phyloP scores from a whole-genome alignment of 2,797 vertebrate species.

The Leptoclinus maculatus region DNA sequence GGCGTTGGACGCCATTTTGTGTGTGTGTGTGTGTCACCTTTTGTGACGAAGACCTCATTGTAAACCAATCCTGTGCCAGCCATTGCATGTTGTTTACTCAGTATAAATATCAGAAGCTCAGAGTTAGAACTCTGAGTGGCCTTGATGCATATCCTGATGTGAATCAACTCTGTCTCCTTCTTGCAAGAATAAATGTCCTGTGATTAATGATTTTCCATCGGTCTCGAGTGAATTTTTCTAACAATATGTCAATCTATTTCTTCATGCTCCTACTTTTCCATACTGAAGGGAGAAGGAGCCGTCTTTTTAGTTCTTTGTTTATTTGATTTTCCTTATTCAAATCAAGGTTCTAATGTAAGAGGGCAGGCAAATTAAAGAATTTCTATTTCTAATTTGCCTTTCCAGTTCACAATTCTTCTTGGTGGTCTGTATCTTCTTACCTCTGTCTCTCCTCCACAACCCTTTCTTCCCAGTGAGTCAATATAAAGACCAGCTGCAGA shows the following conservation, averaged over 20 bases:
- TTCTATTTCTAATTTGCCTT: not conserved
- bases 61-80: too few relatives aligned
- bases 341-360: not conserved
- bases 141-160: too few relatives aligned
- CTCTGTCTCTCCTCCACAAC: not conserved
- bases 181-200: too few relatives aligned
- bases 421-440: not conserved
- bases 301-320: not conserved
- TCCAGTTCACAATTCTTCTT: not conserved
- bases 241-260: not conserved
- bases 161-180: too few relatives aligned
- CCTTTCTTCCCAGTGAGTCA: slow-evolving; percentile 66
- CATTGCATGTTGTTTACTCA: too few relatives aligned
- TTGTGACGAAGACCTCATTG: too few relatives aligned
- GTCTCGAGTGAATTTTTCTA: too few relatives aligned
- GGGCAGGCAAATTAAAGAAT: not conserved
- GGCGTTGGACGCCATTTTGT: too few relatives aligned
- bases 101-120: too few relatives aligned
- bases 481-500: slow-evolving; percentile 66
- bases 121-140: too few relatives aligned
- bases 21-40: too few relatives aligned
- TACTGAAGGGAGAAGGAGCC: not conserved
- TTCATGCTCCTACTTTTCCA: not conserved
- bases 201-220: too few relatives aligned
- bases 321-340: not conserved